These are phyloP conservation scores for Pangasius djambal DNA, from an alignment of 2,797 vertebrate species.

Conservation along the genomic window DNA sequence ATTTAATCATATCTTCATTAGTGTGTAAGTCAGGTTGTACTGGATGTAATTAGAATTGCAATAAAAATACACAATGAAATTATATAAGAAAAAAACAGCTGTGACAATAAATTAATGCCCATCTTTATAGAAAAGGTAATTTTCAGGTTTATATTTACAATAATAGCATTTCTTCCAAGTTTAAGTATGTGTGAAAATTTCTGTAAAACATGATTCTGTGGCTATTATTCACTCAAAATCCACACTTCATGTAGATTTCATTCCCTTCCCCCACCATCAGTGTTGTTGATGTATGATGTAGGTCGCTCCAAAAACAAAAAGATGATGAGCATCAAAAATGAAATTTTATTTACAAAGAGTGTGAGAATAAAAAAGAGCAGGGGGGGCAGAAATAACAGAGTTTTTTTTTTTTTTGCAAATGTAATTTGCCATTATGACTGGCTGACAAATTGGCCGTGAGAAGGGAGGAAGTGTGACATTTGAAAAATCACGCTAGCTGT, in stretches of 20 bases:
- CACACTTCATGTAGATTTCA: background rate
- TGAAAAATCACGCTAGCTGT: constrained; percentile 54
- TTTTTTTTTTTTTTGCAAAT: constrained; percentile 63
- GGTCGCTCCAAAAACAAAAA: constrained; percentile 60
- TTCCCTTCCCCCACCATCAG: background rate
- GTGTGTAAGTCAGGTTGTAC: background rate
- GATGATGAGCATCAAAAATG: constrained; percentile 76
- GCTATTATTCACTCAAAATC: background rate
- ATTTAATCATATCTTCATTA: background rate
- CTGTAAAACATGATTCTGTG: background rate
- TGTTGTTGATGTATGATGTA: background rate
- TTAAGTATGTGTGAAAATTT: background rate
- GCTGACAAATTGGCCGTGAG: constrained; percentile 46
- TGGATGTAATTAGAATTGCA: background rate
- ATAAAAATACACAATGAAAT: background rate
- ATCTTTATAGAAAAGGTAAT: background rate
- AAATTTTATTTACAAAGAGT: constrained; percentile 71
- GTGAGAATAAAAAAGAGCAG: constrained; percentile 27
- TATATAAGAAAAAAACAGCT: background rate
- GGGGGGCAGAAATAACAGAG: background rate
- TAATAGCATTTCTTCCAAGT: background rate
- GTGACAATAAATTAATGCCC: background rate
- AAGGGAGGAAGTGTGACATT: constrained; percentile 57
- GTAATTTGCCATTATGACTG: constrained; percentile 71
- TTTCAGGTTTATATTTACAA: background rate